A percentile compares a stretch with the other conserved stretches of the same genome.
Conservation (phyloP, 1,140 invertebrate species). For the Zophobas atratus region DNA sequence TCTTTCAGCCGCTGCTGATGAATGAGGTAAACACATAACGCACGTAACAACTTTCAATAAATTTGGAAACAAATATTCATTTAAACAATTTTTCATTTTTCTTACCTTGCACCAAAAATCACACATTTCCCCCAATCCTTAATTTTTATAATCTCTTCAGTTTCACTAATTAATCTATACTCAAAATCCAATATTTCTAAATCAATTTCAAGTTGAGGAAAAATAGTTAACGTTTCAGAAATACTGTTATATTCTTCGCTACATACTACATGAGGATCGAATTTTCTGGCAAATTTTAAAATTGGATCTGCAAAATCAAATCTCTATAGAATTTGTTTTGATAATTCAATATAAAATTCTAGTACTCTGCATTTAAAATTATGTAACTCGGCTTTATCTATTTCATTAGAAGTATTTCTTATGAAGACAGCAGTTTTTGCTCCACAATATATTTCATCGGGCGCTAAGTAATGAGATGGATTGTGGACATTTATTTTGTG, state of each 20-base stretch:
- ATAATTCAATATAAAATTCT: conserved; percentile 37
- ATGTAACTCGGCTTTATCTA: conserved; percentile 3
- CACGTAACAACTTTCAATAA: conserved; percentile 3
- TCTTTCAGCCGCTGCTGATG: conserved; percentile 36
- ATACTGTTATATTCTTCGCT: background rate
- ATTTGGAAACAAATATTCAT: conserved; percentile 28
- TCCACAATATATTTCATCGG: conserved; percentile 19
- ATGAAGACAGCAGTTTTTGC: conserved; percentile 9
- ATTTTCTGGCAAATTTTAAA: conserved; percentile 20
- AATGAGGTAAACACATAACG: conserved; percentile 32
- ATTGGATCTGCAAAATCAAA: conserved; percentile 14
- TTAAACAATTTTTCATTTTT: conserved; percentile 7
- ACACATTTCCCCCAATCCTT: background rate
- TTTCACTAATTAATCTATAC: background rate
- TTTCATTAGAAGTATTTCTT: background rate
- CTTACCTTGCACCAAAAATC: background rate
- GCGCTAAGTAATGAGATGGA: conserved; percentile 4
- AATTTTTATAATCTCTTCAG: background rate
- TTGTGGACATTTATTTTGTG: conserved; percentile 10
- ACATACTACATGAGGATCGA: background rate
- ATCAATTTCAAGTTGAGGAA: background rate
- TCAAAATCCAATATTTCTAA: background rate
- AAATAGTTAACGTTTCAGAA: background rate
- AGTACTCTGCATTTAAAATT: conserved; percentile 7
- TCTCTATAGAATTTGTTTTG: conserved; percentile 15